Percentiles rank a stretch among this genome's conserved stretches.
These are phyloP conservation scores for Sesia bembeciformis DNA, from an alignment of 2,888 invertebrate genomes.

Conservation along the genomic window DNA sequence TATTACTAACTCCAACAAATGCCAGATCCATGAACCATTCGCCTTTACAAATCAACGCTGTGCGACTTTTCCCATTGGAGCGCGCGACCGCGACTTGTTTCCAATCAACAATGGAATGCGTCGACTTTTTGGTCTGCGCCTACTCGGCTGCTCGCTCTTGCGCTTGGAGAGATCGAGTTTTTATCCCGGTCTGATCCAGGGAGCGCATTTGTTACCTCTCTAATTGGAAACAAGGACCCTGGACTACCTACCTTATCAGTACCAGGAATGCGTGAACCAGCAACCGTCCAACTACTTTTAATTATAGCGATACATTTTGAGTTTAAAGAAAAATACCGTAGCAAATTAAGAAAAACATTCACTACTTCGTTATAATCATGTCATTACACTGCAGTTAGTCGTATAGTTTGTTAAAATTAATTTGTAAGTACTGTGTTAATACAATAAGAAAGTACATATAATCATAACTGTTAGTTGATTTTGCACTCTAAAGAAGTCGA, in stretches of 20 bases:
- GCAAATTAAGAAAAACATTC: too few relatives aligned
- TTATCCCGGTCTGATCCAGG: constrained; percentile 26
- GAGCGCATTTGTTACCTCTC: constrained; percentile 24
- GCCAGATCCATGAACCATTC: constrained; percentile 29
- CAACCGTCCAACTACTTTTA: not conserved
- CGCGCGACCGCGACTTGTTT: constrained; percentile 55
- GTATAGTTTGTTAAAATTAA: too few relatives aligned
- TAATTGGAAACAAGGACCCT: constrained; percentile 8
- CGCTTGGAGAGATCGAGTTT: constrained; percentile 45
- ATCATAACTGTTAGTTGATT: too few relatives aligned
- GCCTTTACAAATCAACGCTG: constrained; percentile 24
- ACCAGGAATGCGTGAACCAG: not conserved
- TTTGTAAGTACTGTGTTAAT: too few relatives aligned
- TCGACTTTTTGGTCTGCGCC: constrained; percentile 55
- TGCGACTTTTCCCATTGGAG: constrained; percentile 58
- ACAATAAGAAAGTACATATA: too few relatives aligned
- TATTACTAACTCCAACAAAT: constrained; percentile 8
- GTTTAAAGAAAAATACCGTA: too few relatives aligned
- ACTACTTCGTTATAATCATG: too few relatives aligned
- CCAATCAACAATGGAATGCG: constrained; percentile 69
- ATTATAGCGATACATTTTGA: not conserved
- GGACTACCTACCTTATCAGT: not conserved
- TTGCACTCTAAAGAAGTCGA: too few relatives aligned
- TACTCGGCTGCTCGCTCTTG: constrained; percentile 12
- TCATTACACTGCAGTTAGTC: too few relatives aligned